Evolutionary conservation across 2,113 vertebrate genomes (phyloP).

Genomic region (Mus spicilegus): DNA sequence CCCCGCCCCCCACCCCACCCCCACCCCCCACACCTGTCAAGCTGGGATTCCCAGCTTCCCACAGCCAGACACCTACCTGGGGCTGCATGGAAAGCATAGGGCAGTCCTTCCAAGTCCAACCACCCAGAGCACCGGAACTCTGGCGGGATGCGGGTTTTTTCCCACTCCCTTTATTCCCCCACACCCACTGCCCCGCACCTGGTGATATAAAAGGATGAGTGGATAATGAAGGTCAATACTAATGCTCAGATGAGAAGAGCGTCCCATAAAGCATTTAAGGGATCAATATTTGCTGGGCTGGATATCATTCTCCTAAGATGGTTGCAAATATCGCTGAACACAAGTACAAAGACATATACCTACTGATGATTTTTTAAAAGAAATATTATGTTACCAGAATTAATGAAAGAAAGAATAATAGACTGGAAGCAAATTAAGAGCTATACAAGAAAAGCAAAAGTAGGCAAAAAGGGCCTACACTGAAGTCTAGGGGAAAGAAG

Average conservation of each 20-base stretch:
- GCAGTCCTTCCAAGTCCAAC: too few species aligned
- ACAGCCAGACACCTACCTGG: too few species aligned
- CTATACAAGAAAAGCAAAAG: neutral
- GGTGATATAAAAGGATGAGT: neutral
- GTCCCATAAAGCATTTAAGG: neutral
- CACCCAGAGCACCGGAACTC: too few species aligned
- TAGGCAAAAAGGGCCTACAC: too few species aligned
- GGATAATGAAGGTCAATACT: neutral
- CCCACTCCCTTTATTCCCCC: too few species aligned
- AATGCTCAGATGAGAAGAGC: neutral
- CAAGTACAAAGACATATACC: neutral
- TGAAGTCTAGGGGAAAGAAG: neutral
- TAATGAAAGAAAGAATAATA: neutral
- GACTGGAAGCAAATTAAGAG: neutral
- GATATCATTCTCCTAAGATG: neutral
- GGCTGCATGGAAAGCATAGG: too few species aligned
- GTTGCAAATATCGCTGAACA: neutral
- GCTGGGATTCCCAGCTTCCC: too few species aligned
- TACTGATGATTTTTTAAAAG: neutral
- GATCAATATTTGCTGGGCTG: neutral
- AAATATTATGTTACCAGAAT: neutral
- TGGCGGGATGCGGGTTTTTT: too few species aligned
- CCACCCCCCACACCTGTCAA: too few species aligned
- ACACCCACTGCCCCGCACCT: too few species aligned
- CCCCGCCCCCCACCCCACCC: too few species aligned